These are phyloP conservation scores for Busseola fusca DNA, from an alignment of 2,888 invertebrate genomes.

Conservation along the genomic window DNA sequence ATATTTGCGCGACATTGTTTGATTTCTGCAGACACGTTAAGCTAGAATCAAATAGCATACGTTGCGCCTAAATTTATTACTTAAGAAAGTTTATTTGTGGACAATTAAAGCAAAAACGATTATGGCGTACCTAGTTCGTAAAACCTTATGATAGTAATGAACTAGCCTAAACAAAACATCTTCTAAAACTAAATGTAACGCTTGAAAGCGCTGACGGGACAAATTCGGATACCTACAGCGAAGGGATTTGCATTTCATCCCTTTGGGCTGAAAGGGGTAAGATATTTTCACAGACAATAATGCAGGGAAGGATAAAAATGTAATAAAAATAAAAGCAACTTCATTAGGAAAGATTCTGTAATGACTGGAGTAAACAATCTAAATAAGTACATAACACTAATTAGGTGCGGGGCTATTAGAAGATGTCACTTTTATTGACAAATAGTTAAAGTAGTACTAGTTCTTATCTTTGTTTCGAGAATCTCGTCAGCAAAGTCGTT, in stretches of 20 bases:
- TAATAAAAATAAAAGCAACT: conserved; percentile 30
- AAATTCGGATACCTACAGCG: conserved; percentile 22
- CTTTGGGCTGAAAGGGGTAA: conserved; percentile 49
- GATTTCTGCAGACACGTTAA: not conserved
- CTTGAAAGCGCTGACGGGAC: conserved; percentile 15
- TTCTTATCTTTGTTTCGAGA: conserved; percentile 8
- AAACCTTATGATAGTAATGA: not conserved
- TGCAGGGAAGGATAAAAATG: conserved; percentile 13
- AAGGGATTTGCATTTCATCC: conserved; percentile 33
- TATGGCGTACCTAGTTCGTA: not conserved
- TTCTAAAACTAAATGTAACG: conserved; percentile 24
- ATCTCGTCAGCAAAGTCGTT: conserved; percentile 9
- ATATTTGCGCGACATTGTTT: not conserved
- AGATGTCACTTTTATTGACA: conserved; percentile 14
- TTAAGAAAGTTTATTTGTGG: not conserved
- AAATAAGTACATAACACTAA: conserved; percentile 21
- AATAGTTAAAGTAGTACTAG: conserved; percentile 18
- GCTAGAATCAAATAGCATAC: not conserved
- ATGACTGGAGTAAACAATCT: conserved; percentile 11
- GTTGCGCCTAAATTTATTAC: not conserved
- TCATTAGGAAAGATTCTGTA: conserved; percentile 14
- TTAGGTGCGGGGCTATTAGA: conserved; percentile 29
- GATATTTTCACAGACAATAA: conserved; percentile 38
- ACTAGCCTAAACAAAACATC: not conserved
- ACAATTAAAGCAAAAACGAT: not conserved